Conservation (phyloP, 1,140 invertebrate species). For the Coboldia fuscipes region DNA sequence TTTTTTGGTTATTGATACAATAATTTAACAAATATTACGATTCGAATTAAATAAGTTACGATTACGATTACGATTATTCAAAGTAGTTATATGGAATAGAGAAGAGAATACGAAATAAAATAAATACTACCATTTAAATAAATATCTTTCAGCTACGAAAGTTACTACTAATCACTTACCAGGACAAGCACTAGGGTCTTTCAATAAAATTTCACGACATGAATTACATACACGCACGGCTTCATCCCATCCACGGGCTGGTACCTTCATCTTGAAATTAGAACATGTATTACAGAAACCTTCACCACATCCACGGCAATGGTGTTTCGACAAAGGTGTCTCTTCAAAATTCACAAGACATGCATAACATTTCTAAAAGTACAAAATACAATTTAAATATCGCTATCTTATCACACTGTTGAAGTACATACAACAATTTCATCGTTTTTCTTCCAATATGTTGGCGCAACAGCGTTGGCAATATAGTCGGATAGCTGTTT, state of each 20-base stretch:
- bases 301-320: constrained; percentile 56
- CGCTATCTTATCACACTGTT: background rate
- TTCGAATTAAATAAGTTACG: too few species aligned
- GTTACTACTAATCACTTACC: too few species aligned
- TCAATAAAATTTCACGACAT: constrained; percentile 17
- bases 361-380: constrained; percentile 33
- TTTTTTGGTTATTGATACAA: too few species aligned
- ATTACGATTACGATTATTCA: too few species aligned
- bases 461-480: constrained; percentile 50
- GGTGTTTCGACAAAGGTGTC: constrained; percentile 39
- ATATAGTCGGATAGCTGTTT: constrained; percentile 47
- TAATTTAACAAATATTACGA: too few species aligned
- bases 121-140: too few species aligned
- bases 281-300: constrained; percentile 48
- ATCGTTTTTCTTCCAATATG: constrained; percentile 61
- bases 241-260: constrained; percentile 36
- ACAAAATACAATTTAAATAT: constrained; percentile 5
- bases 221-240: constrained; percentile 52
- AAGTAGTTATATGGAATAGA: too few species aligned
- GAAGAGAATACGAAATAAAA: too few species aligned
- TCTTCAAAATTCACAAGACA: constrained; percentile 32
- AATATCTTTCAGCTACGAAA: too few species aligned
- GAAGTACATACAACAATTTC: constrained; percentile 36
- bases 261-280: constrained; percentile 33
- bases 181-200: constrained; percentile 11